A percentile compares a stretch with the other conserved stretches of the same genome.
Conservation (phyloP, 2,888 invertebrate species). For the Caprella mutica region DNA sequence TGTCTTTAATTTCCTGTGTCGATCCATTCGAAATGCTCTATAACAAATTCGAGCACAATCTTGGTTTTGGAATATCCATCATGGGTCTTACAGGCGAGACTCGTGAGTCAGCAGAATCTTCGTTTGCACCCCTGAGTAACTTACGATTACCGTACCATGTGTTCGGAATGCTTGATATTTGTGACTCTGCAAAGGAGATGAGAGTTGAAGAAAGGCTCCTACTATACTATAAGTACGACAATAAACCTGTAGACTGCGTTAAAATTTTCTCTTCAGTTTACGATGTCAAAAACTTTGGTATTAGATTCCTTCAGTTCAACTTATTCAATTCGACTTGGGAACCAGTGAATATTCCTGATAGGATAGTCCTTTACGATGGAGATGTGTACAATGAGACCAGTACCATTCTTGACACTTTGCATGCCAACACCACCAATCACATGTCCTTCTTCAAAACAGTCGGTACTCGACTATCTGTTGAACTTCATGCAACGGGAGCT, state of each 20-base stretch:
- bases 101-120: conserved; percentile 71
- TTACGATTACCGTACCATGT: conserved; percentile 70
- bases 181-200: conserved; percentile 86
- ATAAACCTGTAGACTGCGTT: conserved; percentile 89
- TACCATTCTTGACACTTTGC: conserved; percentile 58
- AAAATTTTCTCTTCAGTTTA: conserved; percentile 86
- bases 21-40: conserved; percentile 62
- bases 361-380: conserved; percentile 78
- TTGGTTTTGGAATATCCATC: conserved; percentile 82
- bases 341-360: conserved; percentile 60
- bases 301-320: conserved; percentile 79
- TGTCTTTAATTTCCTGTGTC: conserved; percentile 79
- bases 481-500: conserved; percentile 87
- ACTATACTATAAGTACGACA: conserved; percentile 93
- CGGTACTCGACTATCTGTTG: conserved; percentile 55
- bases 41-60: conserved; percentile 59
- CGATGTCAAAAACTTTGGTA: conserved; percentile 74
- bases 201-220: conserved; percentile 77
- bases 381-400: conserved; percentile 79
- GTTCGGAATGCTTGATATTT: conserved; percentile 86
- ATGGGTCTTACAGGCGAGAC: conserved; percentile 87
- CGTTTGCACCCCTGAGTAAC: conserved; percentile 71
- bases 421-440: conserved; percentile 52
- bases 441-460: conserved; percentile 57
- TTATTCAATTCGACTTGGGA: conserved; percentile 72